Evolutionary conservation across 1,140 invertebrate genomes (phyloP), one percentile per base, ranked within the genome.

Genomic region (Hylyphantes graminicola): DNA sequence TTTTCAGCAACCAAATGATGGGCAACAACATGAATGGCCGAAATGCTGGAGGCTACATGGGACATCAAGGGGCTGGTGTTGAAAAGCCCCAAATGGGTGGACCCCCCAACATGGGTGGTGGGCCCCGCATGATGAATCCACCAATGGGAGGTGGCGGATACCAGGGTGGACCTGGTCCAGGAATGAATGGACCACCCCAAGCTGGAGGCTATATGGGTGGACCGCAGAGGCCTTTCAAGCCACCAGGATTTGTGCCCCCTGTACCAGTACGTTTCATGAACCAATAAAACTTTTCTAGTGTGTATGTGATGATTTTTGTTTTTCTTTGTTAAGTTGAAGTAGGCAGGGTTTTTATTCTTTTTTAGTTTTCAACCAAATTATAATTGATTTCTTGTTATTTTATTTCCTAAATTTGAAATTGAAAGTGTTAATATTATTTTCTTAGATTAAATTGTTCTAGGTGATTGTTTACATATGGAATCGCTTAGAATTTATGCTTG

Each of bases 181-280:
- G 67, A 57, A 21, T 74, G 3, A 85, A 68, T 73, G 80, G 78
- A 51, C 64, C 77, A 50, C 64, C 65, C 51, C 61, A 48, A 50
- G n/a, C 77, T 15, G n/a, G 17, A 17, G 67, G 80, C 10, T 83
- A 63, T 48, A 83, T 83, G 80, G 80, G 80, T 48, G 80, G 80
- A 55, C 70, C 80, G 10, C 61, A 50, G 13, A 61, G 72, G 9
- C 70, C 80, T 5, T 35, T 48, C 13, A 74, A 74, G 21, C 50
- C 48, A 12, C 57, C 17, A 15, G 78, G 78, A 54, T 83, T 54
- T 70, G 21, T 70, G 68, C 64, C 64, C 9, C 77, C 77, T 9
- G 77, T 80, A 59, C 77, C 77, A 59, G 77, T 80, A 70, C 21
- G 77, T 80, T 55, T 21, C 54, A 35, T 35, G 35, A 35, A 35